Conservation (phyloP, 2,888 invertebrate genomes). For the Dasysyrphus albostriatus region DNA sequence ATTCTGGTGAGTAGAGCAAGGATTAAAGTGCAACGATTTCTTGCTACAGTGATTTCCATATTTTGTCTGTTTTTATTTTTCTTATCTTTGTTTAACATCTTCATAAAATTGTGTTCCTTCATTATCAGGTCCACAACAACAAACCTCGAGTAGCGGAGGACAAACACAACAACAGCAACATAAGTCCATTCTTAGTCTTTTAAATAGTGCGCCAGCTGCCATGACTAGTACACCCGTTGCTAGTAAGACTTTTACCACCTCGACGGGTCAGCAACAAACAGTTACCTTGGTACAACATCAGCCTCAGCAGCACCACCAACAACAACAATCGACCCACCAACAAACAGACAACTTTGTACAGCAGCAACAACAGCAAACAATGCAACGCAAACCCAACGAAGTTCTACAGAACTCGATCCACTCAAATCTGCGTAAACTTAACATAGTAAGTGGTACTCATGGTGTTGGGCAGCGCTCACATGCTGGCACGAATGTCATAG, state of each 20-base stretch:
- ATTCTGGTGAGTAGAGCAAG: slow-evolving; percentile 41
- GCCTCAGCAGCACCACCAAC: slow-evolving; percentile 77
- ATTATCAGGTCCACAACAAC: slow-evolving; percentile 57
- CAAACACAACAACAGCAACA: slow-evolving; percentile 70
- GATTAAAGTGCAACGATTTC: too few species aligned
- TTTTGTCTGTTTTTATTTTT: background rate
- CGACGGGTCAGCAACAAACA: slow-evolving; percentile 78
- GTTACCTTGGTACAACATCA: slow-evolving; percentile 80
- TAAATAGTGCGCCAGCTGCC: slow-evolving; percentile 91
- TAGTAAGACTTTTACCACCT: slow-evolving; percentile 82
- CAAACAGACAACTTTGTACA: slow-evolving; percentile 80
- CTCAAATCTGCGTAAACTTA: slow-evolving; percentile 81
- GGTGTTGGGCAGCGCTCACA: slow-evolving; percentile 79
- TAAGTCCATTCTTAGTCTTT: slow-evolving; percentile 88
- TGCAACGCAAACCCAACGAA: slow-evolving; percentile 81
- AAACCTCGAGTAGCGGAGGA: slow-evolving; percentile 44
- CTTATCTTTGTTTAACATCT: background rate
- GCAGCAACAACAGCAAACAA: slow-evolving; percentile 77
- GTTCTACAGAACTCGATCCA: slow-evolving; percentile 82
- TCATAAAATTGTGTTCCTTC: background rate
- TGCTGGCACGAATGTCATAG: slow-evolving; percentile 82
- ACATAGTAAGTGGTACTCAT: slow-evolving; percentile 78
- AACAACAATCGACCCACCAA: slow-evolving; percentile 78
- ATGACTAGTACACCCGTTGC: slow-evolving; percentile 87
- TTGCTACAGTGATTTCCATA: background rate